phyloP scores from a whole-genome alignment of 1,140 invertebrate species.

The Ridgeia piscesae region DNA sequence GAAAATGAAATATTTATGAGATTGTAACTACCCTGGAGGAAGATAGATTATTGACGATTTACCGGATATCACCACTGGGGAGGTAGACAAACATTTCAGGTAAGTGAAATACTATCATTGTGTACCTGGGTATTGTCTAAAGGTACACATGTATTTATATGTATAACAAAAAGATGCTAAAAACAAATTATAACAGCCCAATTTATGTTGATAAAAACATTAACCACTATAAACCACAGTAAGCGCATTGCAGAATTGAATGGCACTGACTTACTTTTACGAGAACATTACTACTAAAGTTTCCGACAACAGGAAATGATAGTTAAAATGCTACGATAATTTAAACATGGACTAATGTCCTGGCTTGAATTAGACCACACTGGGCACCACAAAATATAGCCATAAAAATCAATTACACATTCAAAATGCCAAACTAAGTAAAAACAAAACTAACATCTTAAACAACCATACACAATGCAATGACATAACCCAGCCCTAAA shows the following conservation, averaged over 20 bases:
- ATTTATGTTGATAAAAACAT: too few relatives aligned
- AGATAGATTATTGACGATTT: too few relatives aligned
- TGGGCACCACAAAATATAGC: background rate
- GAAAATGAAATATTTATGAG: too few relatives aligned
- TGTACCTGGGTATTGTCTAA: too few relatives aligned
- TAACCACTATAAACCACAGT: background rate
- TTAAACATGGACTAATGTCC: background rate
- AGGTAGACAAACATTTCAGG: too few relatives aligned
- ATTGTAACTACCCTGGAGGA: too few relatives aligned
- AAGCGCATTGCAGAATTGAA: background rate
- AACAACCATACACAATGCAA: background rate
- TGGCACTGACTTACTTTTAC: background rate
- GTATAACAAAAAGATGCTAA: too few relatives aligned
- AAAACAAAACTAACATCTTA: background rate
- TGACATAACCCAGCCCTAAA: background rate
- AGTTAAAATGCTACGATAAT: background rate
- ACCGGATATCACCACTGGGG: too few relatives aligned
- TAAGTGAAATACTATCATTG: too few relatives aligned
- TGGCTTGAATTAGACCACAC: background rate
- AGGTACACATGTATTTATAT: too few relatives aligned
- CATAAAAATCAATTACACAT: background rate
- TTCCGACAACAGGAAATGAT: background rate
- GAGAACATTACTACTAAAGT: too few relatives aligned
- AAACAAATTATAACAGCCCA: too few relatives aligned
- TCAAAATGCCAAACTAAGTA: background rate